A percentile compares a stretch with the other conserved stretches of the same genome.
Conservation (phyloP, 1,140 invertebrate genomes). For the Odontomachus brunneus region DNA sequence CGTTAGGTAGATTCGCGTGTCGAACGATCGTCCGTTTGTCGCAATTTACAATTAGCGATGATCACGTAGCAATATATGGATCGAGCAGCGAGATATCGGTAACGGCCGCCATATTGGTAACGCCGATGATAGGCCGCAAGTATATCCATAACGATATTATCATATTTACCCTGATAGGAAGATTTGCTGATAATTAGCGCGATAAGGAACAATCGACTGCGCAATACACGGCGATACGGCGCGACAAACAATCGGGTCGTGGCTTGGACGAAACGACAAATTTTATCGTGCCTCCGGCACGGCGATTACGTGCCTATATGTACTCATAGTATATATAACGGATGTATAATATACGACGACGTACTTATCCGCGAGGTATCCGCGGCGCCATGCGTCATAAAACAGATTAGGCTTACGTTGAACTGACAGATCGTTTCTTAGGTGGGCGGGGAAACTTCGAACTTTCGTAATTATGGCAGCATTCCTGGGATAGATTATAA, state of each 20-base stretch:
- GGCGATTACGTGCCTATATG: slow-evolving; percentile 39
- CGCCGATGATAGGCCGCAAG: slow-evolving; percentile 67
- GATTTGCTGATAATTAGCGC: slow-evolving; percentile 79
- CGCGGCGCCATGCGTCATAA: slow-evolving; percentile 76
- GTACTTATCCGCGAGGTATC: slow-evolving; percentile 55
- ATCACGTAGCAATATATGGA: slow-evolving; percentile 40
- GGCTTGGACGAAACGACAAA: slow-evolving; percentile 67
- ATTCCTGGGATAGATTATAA: neutral
- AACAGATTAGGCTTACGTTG: slow-evolving; percentile 74
- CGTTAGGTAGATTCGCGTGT: neutral
- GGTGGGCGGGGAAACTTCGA: slow-evolving; percentile 59
- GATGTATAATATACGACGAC: slow-evolving; percentile 34
- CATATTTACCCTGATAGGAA: slow-evolving; percentile 83
- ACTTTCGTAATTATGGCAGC: slow-evolving; percentile 60
- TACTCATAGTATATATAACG: slow-evolving; percentile 50
- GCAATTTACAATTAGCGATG: slow-evolving; percentile 49
- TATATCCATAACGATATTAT: slow-evolving; percentile 76
- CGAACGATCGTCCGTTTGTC: slow-evolving; percentile 38
- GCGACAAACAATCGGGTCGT: slow-evolving; percentile 70
- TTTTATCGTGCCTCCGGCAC: slow-evolving; percentile 68
- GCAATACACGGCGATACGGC: slow-evolving; percentile 69
- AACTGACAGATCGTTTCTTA: slow-evolving; percentile 57
- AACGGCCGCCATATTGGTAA: slow-evolving; percentile 74
- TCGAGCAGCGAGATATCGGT: slow-evolving; percentile 72
- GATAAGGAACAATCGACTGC: slow-evolving; percentile 78